Percentiles rank a stretch among this genome's conserved stretches.
Conservation (phyloP, 2,888 invertebrate genomes). For the Hesperia comma region DNA sequence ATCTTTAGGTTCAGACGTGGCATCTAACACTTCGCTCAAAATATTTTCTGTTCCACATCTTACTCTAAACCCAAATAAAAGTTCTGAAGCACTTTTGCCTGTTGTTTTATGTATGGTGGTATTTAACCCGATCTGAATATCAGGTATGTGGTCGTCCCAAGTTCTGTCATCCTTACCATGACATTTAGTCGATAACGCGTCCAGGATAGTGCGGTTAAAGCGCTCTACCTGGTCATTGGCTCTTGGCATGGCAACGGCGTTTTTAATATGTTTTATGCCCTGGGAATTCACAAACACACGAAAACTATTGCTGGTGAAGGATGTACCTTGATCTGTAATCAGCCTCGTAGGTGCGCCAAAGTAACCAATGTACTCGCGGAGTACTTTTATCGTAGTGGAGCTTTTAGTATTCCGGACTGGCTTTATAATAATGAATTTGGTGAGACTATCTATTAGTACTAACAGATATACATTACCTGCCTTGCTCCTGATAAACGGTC, state of each 20-base stretch:
- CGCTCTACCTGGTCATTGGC: too few species aligned
- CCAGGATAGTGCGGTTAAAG: too few species aligned
- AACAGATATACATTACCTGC: slow-evolving; percentile 39
- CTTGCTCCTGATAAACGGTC: slow-evolving; percentile 40
- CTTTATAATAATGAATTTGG: slow-evolving; percentile 41
- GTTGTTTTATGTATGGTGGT: too few species aligned
- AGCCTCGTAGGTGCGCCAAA: slow-evolving; percentile 42
- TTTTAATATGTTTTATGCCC: too few species aligned
- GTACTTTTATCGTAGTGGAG: not conserved
- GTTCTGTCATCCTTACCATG: too few species aligned
- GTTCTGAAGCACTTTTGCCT: too few species aligned
- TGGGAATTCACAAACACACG: too few species aligned
- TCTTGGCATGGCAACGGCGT: too few species aligned
- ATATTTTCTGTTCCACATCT: not conserved
- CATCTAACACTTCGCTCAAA: not conserved
- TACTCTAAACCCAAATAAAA: not conserved
- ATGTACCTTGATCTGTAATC: slow-evolving; percentile 37
- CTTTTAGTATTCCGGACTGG: slow-evolving; percentile 43
- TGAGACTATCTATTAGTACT: slow-evolving; percentile 42
- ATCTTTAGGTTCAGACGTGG: not conserved
- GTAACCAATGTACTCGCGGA: slow-evolving; percentile 38
- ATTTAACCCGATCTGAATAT: too few species aligned
- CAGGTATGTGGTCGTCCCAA: too few species aligned
- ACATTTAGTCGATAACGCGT: too few species aligned
- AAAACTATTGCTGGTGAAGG: slow-evolving; percentile 40